Percentiles rank a stretch among this genome's conserved stretches.
Evolutionary conservation across 64 coral and sea anemone genomes (phyloP).

Genomic region (Stylophora pistillata): DNA sequence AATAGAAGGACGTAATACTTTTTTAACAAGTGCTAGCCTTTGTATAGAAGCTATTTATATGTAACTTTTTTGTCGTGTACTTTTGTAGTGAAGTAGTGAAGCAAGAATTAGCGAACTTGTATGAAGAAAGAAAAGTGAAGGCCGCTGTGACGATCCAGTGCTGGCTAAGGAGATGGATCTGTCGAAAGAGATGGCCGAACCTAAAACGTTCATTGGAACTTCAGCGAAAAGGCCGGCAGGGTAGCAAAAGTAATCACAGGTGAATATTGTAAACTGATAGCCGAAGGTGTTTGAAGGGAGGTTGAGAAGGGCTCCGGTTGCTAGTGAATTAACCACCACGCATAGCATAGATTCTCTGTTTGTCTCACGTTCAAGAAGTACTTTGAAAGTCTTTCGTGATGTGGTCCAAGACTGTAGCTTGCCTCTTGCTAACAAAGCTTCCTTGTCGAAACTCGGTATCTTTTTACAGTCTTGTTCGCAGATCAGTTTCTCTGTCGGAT

Average conservation of each 20-base stretch:
- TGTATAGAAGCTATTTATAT: not conserved
- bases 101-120: constrained; percentile 62
- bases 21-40: too few relatives aligned
- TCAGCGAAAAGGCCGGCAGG: constrained; percentile 41
- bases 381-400: too few relatives aligned
- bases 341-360: too few relatives aligned
- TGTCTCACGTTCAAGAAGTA: too few relatives aligned
- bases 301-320: too few relatives aligned
- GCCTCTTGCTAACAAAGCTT: not conserved
- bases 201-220: constrained; percentile 65
- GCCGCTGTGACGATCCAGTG: constrained; percentile 60
- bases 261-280: not conserved
- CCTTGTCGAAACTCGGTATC: not conserved
- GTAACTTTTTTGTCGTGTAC: not conserved
- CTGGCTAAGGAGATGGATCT: constrained; percentile 65
- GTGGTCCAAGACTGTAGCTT: not conserved
- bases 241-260: constrained; percentile 38
- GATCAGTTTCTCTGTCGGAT: constrained; percentile 40
- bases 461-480: constrained; percentile 29
- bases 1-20: too few relatives aligned
- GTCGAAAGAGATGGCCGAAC: constrained; percentile 54
- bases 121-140: constrained; percentile 11
- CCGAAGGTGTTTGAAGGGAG: too few relatives aligned
- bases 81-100: constrained; percentile 62
- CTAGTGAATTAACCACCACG: too few relatives aligned